phyloP scores from a whole-genome alignment of 2,888 invertebrate genomes.

The Reticulitermes lucifugus region DNA sequence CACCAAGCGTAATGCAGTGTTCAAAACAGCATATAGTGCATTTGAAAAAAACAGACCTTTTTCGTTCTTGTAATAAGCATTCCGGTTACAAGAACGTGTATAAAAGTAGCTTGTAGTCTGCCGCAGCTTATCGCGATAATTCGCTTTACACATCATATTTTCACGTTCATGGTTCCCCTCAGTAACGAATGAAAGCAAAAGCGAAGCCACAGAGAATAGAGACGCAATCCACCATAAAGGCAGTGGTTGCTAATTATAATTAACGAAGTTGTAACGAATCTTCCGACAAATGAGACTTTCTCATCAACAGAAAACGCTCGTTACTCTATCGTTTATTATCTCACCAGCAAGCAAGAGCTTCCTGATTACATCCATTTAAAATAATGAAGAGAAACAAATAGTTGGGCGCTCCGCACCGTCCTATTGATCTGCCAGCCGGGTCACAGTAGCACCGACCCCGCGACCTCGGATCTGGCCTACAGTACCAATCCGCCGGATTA shows the following conservation, averaged over 20 bases:
- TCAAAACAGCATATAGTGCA: too few relatives aligned
- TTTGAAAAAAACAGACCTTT: too few relatives aligned
- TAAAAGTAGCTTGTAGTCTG: too few relatives aligned
- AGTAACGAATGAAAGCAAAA: too few relatives aligned
- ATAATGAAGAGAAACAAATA: slow-evolving; percentile 1
- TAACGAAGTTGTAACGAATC: background rate
- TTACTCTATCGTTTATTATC: background rate
- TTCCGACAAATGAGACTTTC: background rate
- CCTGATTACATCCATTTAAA: background rate
- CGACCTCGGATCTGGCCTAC: background rate
- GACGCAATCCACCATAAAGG: too few relatives aligned
- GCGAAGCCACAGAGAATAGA: too few relatives aligned
- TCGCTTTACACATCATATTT: too few relatives aligned
- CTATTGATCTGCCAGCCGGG: slow-evolving; percentile 3
- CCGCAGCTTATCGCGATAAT: too few relatives aligned
- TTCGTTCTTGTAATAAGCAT: too few relatives aligned
- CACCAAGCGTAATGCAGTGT: too few relatives aligned
- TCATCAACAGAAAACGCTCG: background rate
- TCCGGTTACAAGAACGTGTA: too few relatives aligned
- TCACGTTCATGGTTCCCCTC: too few relatives aligned
- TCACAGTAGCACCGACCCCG: slow-evolving; percentile 12
- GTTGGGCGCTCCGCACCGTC: background rate
- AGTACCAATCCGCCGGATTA: background rate
- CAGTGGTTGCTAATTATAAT: background rate
- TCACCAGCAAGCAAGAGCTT: background rate